These are phyloP conservation scores for Novumbra hubbsi DNA, from an alignment of 2,797 vertebrate genomes.

Conservation along the genomic window DNA sequence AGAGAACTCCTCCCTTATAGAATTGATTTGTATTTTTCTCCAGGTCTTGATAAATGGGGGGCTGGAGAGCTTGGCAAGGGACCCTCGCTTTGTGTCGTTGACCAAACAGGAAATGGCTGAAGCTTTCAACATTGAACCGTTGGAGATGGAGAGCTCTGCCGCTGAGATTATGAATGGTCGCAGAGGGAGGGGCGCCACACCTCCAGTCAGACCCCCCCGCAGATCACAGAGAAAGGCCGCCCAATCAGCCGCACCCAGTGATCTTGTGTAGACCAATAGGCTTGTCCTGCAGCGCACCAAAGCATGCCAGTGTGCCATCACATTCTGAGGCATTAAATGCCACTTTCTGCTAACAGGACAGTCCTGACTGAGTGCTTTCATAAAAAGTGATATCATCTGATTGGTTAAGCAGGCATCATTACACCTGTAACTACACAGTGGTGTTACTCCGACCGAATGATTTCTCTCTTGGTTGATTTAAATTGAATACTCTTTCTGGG, in stretches of 20 bases:
- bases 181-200: conserved; percentile 20
- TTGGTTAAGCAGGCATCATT: conserved; percentile 4
- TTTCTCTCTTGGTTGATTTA: not conserved
- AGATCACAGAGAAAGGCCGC: conserved; percentile 2
- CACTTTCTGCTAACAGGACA: conserved; percentile 12
- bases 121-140: conserved; percentile 63
- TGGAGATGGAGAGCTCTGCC: conserved; percentile 63
- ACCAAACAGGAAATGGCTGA: conserved; percentile 65
- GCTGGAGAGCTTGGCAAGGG: conserved; percentile 54
- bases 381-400: not conserved
- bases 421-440: not conserved
- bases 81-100: conserved; percentile 58
- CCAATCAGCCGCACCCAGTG: not conserved
- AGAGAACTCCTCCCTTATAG: not conserved
- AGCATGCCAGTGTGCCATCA: conserved; percentile 1
- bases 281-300: not conserved
- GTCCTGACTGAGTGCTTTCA: conserved; percentile 8
- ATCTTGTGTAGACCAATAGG: conserved; percentile 10
- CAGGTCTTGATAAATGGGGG: conserved; percentile 72
- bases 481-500: not conserved
- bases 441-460: not conserved
- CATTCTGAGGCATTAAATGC: conserved; percentile 6
- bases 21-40: not conserved
- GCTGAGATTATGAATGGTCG: conserved; percentile 55
- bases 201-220: not conserved